Base-by-base conservation (phyloP, 2,797 vertebrate genomes). In the Erpetoichthys calabaricus region DNA sequence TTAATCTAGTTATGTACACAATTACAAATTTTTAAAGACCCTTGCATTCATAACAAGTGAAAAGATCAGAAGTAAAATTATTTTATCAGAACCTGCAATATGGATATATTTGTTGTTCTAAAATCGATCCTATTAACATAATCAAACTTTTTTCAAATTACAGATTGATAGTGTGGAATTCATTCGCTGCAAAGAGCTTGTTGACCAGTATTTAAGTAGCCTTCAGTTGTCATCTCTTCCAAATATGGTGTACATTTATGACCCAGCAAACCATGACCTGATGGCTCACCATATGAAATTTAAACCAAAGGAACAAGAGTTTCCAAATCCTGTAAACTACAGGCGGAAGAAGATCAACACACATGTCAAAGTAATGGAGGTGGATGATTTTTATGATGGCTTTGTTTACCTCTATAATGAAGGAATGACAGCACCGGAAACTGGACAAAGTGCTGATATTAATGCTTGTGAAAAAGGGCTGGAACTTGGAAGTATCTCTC, bases 181-280 rank as follows among this genome's bases (percentile, higher is more conserved):
- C 53, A 82, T 77, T 59, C 67, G 56, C 68, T 89, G 88, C 65
- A 87, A 81, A 67, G 83, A 87, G 65, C 74, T 72, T 4, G 82
- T 80, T 60, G 80, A 82, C 51, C 68, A 79, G 61, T 77, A 82
- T 60, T 80, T 89, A 4, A 67, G 10, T 58, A 63, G 62, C 60
- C 58, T 76, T 45, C 67, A 81, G 70, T 71, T 79, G 63, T 73
- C 70, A 8, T 66, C 76, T 45, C 67, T 78, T 0, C 42, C 71
- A 63, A 87, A 77, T 2, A 64, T 85, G 0, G 63, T 80, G 57
- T 82, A 72, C 61, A 74, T 86, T 59, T 73, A 82, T 25, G 58
- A 67, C 65, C 65, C 82, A 61, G 45, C 67, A 58, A 67, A 47
- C 45, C 61, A 62, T 58, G 54, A 5, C 53, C 60, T 47, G 45